Evolutionary conservation across 2,113 vertebrate genomes (phyloP), one percentile per base, ranked within the genome.

Genomic region (Engystomops pustulosus): DNA sequence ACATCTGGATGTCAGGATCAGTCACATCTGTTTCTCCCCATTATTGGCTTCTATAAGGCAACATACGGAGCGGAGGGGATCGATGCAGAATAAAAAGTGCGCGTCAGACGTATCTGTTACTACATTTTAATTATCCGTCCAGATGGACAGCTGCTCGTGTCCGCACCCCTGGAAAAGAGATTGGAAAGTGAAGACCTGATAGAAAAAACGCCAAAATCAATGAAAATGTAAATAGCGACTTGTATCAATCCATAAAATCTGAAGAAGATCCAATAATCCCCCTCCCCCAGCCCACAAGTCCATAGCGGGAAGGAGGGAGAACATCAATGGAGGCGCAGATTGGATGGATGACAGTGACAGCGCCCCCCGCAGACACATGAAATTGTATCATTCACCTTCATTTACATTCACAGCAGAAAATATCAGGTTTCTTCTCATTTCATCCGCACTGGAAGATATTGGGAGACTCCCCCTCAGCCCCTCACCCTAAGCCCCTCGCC

Each of bases 151-250:
- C 25, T 44, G 70, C 69, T 74, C 30, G 30, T 49, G 49, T 74
- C 70, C 49, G 14, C 25, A 8, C 70, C 2, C 47, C 5, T 30
- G 25, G 70, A 47, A 74, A 74, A 74, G 27, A 47, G 27, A 47
- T 47, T 74, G 47, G 70, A n/a, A n/a, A n/a, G n/a, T n/a, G n/a
- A n/a, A n/a, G n/a, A n/a, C n/a, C n/a, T n/a, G n/a, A n/a, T n/a
- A n/a, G n/a, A n/a, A n/a, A n/a, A n/a, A n/a, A n/a, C n/a, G n/a
- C n/a, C n/a, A n/a, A n/a, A n/a, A n/a, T n/a, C n/a, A n/a, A n/a
- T n/a, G 44, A 74, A 49, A 74, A 47, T 74, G 70, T 49, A 47
- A 74, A 74, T 10, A 25, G 23, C 30, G 70, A 47, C 70, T 72
- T 30, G 69, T 47, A 32, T 49, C 38, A 47, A 45, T 72, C 70